phyloP scores from a whole-genome alignment of 2,113 vertebrate genomes.

The Peromyscus polionotus region DNA sequence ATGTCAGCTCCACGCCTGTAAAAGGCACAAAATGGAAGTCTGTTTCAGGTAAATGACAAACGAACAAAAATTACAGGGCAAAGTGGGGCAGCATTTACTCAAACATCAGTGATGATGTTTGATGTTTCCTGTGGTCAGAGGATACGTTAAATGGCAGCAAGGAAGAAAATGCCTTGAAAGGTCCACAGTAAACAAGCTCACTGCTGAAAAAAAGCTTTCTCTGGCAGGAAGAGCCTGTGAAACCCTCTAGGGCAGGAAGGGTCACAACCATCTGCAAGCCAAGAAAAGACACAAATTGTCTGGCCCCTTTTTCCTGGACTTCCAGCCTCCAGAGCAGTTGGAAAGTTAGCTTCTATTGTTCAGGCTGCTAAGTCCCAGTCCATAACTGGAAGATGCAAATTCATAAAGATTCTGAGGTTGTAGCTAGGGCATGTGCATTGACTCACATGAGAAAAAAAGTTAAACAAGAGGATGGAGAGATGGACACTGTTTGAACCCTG shows the following conservation, averaged over 20 bases:
- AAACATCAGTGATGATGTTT: not conserved
- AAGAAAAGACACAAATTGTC: not conserved
- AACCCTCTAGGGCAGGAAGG: not conserved
- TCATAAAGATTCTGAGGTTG: not conserved
- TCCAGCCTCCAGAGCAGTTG: not conserved
- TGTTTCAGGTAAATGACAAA: not conserved
- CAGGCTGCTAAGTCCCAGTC: not conserved
- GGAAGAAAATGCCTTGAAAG: not conserved
- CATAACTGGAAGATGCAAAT: not conserved
- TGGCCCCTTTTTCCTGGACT: not conserved
- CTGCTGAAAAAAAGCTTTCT: not conserved
- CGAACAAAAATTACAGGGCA: not conserved
- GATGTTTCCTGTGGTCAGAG: not conserved
- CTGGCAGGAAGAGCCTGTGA: not conserved
- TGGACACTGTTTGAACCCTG: not conserved
- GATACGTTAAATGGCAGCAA: not conserved
- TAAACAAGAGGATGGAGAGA: not conserved
- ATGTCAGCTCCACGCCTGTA: not conserved
- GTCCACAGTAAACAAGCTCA: not conserved
- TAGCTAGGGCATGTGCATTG: not conserved
- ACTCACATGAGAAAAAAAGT: not conserved
- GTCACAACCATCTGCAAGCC: not conserved
- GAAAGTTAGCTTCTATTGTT: not conserved
- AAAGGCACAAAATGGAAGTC: not conserved
- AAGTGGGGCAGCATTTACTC: not conserved